phyloP scores from a whole-genome alignment of 2,113 vertebrate genomes.

The Alces alces region DNA sequence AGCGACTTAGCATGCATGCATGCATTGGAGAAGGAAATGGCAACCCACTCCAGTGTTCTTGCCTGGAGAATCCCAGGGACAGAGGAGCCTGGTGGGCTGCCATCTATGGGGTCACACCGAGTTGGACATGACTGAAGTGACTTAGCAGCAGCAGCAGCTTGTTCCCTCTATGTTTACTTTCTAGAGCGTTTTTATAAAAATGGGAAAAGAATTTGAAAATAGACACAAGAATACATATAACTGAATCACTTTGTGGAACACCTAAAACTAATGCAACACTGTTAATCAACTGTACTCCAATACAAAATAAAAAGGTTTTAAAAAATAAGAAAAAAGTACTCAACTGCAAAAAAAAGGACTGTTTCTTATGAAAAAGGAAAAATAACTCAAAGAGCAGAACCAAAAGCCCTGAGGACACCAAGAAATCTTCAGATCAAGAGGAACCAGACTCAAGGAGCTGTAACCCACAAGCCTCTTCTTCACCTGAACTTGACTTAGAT shows the following conservation, averaged over 20 bases:
- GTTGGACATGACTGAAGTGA: accelerated
- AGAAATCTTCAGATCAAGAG: background rate
- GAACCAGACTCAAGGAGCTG: background rate
- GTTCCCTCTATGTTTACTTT: background rate
- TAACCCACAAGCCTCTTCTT: background rate
- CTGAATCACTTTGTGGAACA: background rate
- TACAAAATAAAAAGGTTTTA: background rate
- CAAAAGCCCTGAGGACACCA: background rate
- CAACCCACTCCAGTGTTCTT: background rate
- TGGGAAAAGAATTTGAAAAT: background rate
- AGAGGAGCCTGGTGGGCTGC: background rate
- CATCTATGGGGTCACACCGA: background rate
- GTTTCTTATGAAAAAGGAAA: background rate
- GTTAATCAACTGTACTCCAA: background rate
- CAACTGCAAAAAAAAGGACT: background rate
- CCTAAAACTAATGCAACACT: background rate
- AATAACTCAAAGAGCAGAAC: background rate
- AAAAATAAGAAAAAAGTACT: background rate
- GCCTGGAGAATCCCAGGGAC: background rate
- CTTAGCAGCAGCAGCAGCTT: background rate
- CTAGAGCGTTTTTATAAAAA: background rate
- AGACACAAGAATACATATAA: background rate
- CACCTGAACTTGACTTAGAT: background rate
- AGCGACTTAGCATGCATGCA: background rate
- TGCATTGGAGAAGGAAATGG: background rate